Evolutionary conservation across 2,113 vertebrate genomes (phyloP), one percentile per base, ranked within the genome.

Genomic region (Archilochus colubris): DNA sequence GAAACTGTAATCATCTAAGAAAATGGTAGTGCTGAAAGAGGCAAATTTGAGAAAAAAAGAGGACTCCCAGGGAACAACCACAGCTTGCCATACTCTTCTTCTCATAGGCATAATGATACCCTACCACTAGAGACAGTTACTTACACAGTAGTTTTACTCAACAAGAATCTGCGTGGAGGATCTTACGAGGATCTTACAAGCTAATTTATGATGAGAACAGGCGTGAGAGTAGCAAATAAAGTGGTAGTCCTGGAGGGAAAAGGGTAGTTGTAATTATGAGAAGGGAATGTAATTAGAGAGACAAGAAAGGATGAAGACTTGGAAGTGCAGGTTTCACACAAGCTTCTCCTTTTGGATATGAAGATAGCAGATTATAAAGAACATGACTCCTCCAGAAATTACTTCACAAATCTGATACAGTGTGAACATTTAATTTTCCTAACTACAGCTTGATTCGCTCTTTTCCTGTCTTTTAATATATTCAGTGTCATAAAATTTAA

Each of bases 401-500:
- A 95, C 48, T 95, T 85, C 57, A 81, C 24, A 82, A 55, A 96
- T 82, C 80, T 90, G 78, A 85, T 86, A 94, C 19, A 63, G 36
- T 55, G 31, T 62, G 61, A 57, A 62, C 48, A 73, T 91, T 95
- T 95, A 58, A 92, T 89, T 97, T 87, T 88, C 43, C 48, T 89
- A 85, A 93, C 70, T 92, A 48, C 40, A 72, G 59, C 59, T 73
- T 85, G 76, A 94, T 93, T 88, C 95, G 54, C 48, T 95, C 77
- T 94, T 82, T 89, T 91, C 81, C 48, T 64, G 66, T 44, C 46
- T 94, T 88, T 90, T 86, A 93, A 95, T 95, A 81, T 44, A 94
- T 76, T 91, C 40, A 77, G 59, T 74, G 23, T 48, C 90, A 91
- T 59, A 70, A 76, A 95, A 88, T 80, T 75, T 94, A 93, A 96